These are phyloP conservation scores for Drosophila tanythrix DNA, from an alignment of 2,888 invertebrate genomes.

Conservation along the genomic window DNA sequence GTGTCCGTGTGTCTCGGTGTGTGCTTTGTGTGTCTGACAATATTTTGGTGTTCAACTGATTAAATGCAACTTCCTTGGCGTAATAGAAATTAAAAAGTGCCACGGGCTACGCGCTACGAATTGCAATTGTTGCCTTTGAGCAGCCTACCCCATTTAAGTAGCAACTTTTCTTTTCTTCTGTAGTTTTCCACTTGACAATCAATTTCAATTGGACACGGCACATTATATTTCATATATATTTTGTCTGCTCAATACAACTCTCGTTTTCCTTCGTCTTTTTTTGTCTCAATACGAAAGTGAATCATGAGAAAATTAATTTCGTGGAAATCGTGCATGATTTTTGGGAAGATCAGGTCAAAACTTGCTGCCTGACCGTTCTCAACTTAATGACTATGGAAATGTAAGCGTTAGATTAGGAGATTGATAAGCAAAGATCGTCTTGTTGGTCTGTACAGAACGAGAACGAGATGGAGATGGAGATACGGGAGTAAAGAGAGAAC, in stretches of 20 bases:
- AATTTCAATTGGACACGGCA: conserved; percentile 69
- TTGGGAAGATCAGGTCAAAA: conserved; percentile 60
- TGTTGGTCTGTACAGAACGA: conserved; percentile 31
- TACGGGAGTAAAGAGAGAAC: conserved; percentile 16
- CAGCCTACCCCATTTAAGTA: conserved; percentile 26
- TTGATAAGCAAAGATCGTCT: conserved; percentile 55
- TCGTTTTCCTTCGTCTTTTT: conserved; percentile 22
- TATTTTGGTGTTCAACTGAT: conserved; percentile 53
- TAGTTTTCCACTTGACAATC: conserved; percentile 53
- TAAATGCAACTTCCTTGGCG: conserved; percentile 75
- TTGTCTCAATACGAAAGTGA: conserved; percentile 45
- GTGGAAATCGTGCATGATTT: conserved; percentile 71
- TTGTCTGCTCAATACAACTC: conserved; percentile 27
- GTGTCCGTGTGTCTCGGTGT: not conserved
- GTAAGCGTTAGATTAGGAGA: conserved; percentile 47
- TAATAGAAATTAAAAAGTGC: conserved; percentile 54
- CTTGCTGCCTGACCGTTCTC: conserved; percentile 53
- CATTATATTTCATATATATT: not conserved
- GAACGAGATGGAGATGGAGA: conserved; percentile 6
- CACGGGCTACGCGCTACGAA: conserved; percentile 24
- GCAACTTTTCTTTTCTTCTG: conserved; percentile 22
- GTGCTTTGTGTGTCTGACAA: conserved; percentile 22
- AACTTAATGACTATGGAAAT: conserved; percentile 72
- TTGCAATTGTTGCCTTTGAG: conserved; percentile 24
- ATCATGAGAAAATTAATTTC: conserved; percentile 75